Conservation (phyloP, 1,140 invertebrate species). For the Charaxes varanes region DNA sequence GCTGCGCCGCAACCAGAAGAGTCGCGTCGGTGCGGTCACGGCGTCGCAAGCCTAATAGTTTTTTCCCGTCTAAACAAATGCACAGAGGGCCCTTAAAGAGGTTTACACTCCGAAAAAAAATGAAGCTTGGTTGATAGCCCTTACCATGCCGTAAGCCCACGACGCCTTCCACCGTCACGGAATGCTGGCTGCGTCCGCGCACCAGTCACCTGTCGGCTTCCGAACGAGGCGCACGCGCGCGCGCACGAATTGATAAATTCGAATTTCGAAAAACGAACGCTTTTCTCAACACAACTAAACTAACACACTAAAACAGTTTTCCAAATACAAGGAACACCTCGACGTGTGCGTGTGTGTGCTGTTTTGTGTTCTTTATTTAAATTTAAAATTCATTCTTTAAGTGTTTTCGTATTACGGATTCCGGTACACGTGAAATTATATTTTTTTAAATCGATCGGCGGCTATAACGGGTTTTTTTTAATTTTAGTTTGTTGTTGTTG, state of each 20-base stretch:
- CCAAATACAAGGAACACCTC: slow-evolving; percentile 25
- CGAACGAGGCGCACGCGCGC: slow-evolving; percentile 51
- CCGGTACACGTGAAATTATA: slow-evolving; percentile 33
- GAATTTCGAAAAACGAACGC: slow-evolving; percentile 43
- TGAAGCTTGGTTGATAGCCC: too few species aligned
- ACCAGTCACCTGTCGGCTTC: slow-evolving; percentile 62
- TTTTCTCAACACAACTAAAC: slow-evolving; percentile 34
- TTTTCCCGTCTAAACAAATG: too few species aligned
- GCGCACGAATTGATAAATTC: slow-evolving; percentile 46
- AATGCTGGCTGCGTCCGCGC: slow-evolving; percentile 25
- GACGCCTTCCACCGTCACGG: slow-evolving; percentile 28
- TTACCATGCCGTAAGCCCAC: slow-evolving; percentile 23
- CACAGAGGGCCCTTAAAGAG: too few species aligned
- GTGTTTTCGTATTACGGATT: slow-evolving; percentile 31
- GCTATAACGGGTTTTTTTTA: slow-evolving; percentile 40
- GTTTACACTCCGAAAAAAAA: too few species aligned
- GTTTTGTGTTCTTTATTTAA: slow-evolving; percentile 20
- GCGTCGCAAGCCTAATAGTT: too few species aligned
- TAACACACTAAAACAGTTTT: slow-evolving; percentile 36
- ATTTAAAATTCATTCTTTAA: slow-evolving; percentile 39
- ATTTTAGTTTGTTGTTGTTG: too few species aligned
- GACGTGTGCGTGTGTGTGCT: slow-evolving; percentile 39
- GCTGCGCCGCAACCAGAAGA: too few species aligned
- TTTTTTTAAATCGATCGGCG: slow-evolving; percentile 27
- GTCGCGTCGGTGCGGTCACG: too few species aligned